phyloP scores from a whole-genome alignment of 1,140 invertebrate species.

The Lepidurus apus region DNA sequence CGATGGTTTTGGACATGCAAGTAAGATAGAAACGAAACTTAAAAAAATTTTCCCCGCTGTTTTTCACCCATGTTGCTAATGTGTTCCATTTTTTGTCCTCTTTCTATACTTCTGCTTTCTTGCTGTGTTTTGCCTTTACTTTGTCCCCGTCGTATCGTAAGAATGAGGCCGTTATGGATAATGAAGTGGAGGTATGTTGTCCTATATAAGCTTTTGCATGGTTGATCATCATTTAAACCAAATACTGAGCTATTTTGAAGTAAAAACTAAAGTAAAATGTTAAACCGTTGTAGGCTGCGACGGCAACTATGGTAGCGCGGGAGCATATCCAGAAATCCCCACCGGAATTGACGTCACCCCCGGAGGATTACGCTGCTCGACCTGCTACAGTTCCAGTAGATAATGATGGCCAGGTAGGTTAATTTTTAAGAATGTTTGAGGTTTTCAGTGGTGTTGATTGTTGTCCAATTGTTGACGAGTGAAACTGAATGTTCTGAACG shows the following conservation, averaged over 20 bases:
- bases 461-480: background rate
- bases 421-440: background rate
- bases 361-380: background rate
- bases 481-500: background rate
- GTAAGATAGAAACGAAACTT: background rate
- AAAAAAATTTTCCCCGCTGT: background rate
- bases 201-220: background rate
- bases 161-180: background rate
- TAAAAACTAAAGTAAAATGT: no score
- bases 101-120: background rate
- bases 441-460: background rate
- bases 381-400: background rate
- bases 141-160: conserved; percentile 14
- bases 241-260: no score
- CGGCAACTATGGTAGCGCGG: background rate
- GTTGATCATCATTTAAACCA: background rate
- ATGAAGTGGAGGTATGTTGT: conserved; percentile 8
- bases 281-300: background rate
- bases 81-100: background rate
- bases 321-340: background rate
- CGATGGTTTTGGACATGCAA: conserved; percentile 25
- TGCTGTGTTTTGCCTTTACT: conserved; percentile 21
- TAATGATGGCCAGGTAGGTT: background rate
- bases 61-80: background rate
- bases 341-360: background rate